A percentile compares a stretch with the other conserved stretches of the same genome.
phyloP scores from a whole-genome alignment of 2,797 vertebrate genomes.

The Telmatherina bonti region DNA sequence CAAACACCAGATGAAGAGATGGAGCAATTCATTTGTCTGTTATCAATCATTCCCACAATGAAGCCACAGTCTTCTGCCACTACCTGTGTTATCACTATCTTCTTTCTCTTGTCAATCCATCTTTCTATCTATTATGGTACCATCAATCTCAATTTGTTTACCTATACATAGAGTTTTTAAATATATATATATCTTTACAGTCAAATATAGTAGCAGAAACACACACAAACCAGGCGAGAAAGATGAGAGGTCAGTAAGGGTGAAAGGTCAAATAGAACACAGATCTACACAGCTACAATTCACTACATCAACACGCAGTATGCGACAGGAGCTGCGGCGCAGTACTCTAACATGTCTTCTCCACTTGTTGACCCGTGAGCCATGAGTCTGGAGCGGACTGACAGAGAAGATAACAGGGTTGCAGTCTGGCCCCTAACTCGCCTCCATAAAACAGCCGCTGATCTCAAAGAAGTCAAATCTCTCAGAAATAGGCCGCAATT shows the following conservation, averaged over 20 bases:
- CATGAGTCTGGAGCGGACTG: slow-evolving; percentile 16
- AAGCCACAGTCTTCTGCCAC: slow-evolving; percentile 37
- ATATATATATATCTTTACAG: slow-evolving; percentile 80
- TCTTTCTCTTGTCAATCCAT: slow-evolving; percentile 69
- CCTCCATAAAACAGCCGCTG: slow-evolving; percentile 35
- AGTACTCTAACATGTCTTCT: slow-evolving; percentile 61
- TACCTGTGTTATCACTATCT: slow-evolving; percentile 36
- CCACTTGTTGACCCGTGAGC: slow-evolving; percentile 29
- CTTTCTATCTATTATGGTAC: slow-evolving; percentile 77
- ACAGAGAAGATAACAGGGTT: not conserved
- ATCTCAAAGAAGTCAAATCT: slow-evolving; percentile 49
- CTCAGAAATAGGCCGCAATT: slow-evolving; percentile 17
- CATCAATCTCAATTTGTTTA: slow-evolving; percentile 76
- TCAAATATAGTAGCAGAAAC: slow-evolving; percentile 80
- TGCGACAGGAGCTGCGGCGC: slow-evolving; percentile 69
- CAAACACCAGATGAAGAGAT: slow-evolving; percentile 49
- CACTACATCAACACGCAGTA: slow-evolving; percentile 79
- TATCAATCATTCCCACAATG: slow-evolving; percentile 32
- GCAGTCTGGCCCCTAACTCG: slow-evolving; percentile 34
- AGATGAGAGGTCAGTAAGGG: slow-evolving; percentile 70
- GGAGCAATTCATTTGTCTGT: slow-evolving; percentile 17
- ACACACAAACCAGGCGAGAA: slow-evolving; percentile 77
- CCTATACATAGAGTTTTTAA: slow-evolving; percentile 68
- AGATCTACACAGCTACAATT: slow-evolving; percentile 81
- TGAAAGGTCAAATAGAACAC: slow-evolving; percentile 76